Percentiles rank a stretch among this genome's conserved stretches.
Conservation (phyloP, 2,888 invertebrate genomes). For the Apoda limacodes region DNA sequence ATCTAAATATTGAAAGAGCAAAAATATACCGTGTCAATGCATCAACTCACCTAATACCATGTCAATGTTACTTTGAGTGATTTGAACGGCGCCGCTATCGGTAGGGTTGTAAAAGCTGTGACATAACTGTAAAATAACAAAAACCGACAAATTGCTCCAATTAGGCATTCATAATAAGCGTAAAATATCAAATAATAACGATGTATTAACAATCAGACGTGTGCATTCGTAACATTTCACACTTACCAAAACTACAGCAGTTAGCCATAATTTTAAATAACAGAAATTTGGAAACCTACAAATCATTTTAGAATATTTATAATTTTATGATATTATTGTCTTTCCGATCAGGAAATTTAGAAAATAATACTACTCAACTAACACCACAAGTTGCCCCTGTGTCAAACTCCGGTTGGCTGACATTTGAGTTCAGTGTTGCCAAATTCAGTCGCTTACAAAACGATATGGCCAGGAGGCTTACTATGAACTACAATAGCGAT, state of each 20-base stretch:
- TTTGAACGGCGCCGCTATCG: conserved; percentile 84
- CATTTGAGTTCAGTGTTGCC: conserved; percentile 11
- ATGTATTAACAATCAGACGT: conserved; percentile 27
- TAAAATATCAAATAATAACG: conserved; percentile 44
- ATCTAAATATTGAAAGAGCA: too few species aligned
- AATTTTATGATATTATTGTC: conserved; percentile 84
- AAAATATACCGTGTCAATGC: too few species aligned
- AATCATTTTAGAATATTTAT: conserved; percentile 34
- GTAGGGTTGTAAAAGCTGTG: conserved; percentile 79
- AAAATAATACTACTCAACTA: too few species aligned
- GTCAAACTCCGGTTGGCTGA: conserved; percentile 23
- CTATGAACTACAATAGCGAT: too few species aligned
- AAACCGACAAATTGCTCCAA: conserved; percentile 29
- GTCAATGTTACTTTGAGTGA: conserved; percentile 85
- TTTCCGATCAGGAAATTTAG: conserved; percentile 94
- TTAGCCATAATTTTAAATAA: conserved; percentile 36
- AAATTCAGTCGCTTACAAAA: too few species aligned
- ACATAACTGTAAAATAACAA: conserved; percentile 60
- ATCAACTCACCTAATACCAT: conserved; percentile 84
- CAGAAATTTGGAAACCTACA: conserved; percentile 30
- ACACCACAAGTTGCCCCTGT: too few species aligned
- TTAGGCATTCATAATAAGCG: conserved; percentile 46
- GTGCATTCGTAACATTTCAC: conserved; percentile 16
- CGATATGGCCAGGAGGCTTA: too few species aligned
- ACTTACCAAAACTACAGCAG: conserved; percentile 49